Evolutionary conservation across 2,888 invertebrate species (phyloP), one percentile per base, ranked within the genome.

Genomic region (Drosophila demipolita): DNA sequence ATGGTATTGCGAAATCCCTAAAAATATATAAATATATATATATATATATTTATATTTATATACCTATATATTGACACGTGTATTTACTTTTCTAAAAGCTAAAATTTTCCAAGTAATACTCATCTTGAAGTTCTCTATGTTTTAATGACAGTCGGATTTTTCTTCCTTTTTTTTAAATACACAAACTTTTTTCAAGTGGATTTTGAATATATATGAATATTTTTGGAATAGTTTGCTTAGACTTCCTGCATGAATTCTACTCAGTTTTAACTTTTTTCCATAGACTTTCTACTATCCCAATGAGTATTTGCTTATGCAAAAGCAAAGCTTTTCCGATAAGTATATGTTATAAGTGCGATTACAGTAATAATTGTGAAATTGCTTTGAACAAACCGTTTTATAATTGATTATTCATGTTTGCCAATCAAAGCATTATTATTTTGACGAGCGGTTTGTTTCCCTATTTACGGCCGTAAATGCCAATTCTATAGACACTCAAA

Each of bases 1-100:
- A 61, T 73, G 71, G 63, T 59, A 72, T 78, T 86, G 73, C 78
- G 75, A 82, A 82, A 80, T 82, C 60, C 61, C 75, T 59, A 48
- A 65, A 73, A 72, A 73, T 66, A 75, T 32, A 49, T 32, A 42
- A 52, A 33, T 36, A 36, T 15, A 7, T 45, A 8, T 49, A 36
- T 26, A 60, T 45, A 6, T 48, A 55, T 52, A 52, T 17, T 29
- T 50, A 53, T 35, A 62, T 42, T 35, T 66, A 52, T 48, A 62
- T 29, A 29, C 29, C 29, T 5, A 29, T 55, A 59, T 58, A 60
- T 58, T 26, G 55, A 49, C 61, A 64, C 58, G 64, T 61, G 52
- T 80, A 70, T 79, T 79, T 63, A 61, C 67, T 64, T 75, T 58
- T 58, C 64, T 75, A 53, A 78, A 75, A 72, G 59, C 69, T 53